These are phyloP conservation scores for Triops cancriformis DNA, from an alignment of 1,140 invertebrate species.

Conservation along the genomic window DNA sequence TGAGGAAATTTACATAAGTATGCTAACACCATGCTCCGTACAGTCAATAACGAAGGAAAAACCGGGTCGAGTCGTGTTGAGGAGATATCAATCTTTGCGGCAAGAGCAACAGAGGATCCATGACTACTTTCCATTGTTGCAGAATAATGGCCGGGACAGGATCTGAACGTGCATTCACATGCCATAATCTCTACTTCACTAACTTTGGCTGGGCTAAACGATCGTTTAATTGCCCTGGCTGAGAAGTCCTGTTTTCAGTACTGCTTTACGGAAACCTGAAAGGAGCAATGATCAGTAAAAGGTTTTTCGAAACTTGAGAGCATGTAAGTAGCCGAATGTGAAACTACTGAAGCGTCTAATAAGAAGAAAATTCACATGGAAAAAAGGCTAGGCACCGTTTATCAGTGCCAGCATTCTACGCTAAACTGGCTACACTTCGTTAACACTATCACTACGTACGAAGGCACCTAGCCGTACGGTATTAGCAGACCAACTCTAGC, in stretches of 20 bases:
- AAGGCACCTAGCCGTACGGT: no score
- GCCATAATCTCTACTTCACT: neutral
- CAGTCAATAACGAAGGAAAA: neutral
- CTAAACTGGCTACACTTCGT: no score
- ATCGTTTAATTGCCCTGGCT: neutral
- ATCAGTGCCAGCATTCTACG: no score
- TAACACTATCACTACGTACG: no score
- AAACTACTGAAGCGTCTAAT: no score
- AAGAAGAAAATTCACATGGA: no score
- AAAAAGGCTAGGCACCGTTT: no score
- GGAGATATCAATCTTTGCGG: neutral
- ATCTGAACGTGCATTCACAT: neutral
- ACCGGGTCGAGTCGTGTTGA: neutral
- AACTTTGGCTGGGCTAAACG: neutral
- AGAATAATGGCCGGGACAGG: neutral
- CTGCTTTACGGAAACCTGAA: no score
- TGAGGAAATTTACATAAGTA: neutral
- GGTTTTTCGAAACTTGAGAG: no score
- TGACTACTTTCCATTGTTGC: neutral
- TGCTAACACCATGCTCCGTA: neutral
- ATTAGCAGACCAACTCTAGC: no score
- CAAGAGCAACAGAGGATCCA: neutral
- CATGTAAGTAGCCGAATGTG: no score
- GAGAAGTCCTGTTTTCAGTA: neutral
- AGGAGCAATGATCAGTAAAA: no score